Conservation (phyloP, 2,113 vertebrate genomes). For the Podiceps cristatus region DNA sequence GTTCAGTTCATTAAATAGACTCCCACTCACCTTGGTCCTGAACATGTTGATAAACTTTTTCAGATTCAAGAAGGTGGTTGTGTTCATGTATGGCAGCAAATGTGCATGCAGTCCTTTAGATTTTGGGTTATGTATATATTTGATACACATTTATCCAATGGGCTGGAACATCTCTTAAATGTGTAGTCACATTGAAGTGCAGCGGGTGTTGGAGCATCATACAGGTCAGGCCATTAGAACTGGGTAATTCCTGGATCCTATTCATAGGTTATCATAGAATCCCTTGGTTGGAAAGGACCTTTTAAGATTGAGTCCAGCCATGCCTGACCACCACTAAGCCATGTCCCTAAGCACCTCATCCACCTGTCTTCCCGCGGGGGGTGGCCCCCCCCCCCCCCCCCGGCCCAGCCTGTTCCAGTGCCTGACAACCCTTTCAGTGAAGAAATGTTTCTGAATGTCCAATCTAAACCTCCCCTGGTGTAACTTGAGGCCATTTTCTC, state of each 20-base stretch:
- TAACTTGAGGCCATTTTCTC: too few relatives aligned
- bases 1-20: constrained; percentile 25
- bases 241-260: background rate
- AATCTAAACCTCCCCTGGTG: too few relatives aligned
- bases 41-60: background rate
- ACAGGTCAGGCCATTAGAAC: background rate
- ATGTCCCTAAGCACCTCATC: too few relatives aligned
- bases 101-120: background rate
- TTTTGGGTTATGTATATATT: background rate
- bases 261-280: background rate
- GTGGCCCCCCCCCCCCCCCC: too few relatives aligned
- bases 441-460: too few relatives aligned
- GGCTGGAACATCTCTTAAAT: background rate
- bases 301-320: too few relatives aligned
- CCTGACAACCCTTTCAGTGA: too few relatives aligned
- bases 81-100: background rate
- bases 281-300: too few relatives aligned
- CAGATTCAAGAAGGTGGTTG: background rate
- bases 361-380: too few relatives aligned
- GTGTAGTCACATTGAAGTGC: background rate
- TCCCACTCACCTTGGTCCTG: constrained; percentile 36
- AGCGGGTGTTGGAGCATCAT: fast-evolving
- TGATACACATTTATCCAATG: background rate
- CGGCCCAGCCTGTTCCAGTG: too few relatives aligned
- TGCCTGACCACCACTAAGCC: too few relatives aligned